Evolutionary conservation across 2,888 invertebrate species (phyloP), one percentile per base, ranked within the genome.

Genomic region (Melinaea marsaeus): DNA sequence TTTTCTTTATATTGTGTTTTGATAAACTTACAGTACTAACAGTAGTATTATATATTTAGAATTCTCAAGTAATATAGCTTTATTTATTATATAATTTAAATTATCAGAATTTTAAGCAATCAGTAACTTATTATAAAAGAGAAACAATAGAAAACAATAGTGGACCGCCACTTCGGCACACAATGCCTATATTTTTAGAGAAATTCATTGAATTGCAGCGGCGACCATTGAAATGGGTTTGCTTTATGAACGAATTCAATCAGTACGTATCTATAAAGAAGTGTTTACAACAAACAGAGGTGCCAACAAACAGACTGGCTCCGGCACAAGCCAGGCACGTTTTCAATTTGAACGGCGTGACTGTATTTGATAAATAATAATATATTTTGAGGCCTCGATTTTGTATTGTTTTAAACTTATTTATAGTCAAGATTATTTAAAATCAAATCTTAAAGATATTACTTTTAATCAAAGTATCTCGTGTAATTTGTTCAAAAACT

Each of bases 331-430:
- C 64, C 63, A 62, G 63, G 70, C 74, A 74, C 74, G 73, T 74
- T 72, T 73, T 68, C 74, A 71, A 73, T 73, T 73, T 71, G 64
- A 65, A 51, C 69, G 69, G 62, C 62, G 55, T 64, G 42, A 62
- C 60, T 57, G 51, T 65, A 63, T 65, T 69, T 65, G 63, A 58
- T 70, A 66, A 69, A 69, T 71, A 70, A 72, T 69, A 70, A 71
- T 70, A 68, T 66, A 66, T 70, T 69, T 64, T 59, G 45, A 67
- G 60, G 62, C 61, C 54, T 47, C 42, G 11, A 9, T 45, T 54
- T 62, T 62, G 62, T 62, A 63, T 45, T 46, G 58, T 57, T 42
- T 5, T 9, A 6, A 5, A 42, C 9, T 42, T 9, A 11, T 42
- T 7, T 42, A 9, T 11, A 42, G 42, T 9, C 42, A 42, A 42